Evolutionary conservation across 2,113 vertebrate species (phyloP), one percentile per base, ranked within the genome.

Genomic region (Amblyornis subalaris): DNA sequence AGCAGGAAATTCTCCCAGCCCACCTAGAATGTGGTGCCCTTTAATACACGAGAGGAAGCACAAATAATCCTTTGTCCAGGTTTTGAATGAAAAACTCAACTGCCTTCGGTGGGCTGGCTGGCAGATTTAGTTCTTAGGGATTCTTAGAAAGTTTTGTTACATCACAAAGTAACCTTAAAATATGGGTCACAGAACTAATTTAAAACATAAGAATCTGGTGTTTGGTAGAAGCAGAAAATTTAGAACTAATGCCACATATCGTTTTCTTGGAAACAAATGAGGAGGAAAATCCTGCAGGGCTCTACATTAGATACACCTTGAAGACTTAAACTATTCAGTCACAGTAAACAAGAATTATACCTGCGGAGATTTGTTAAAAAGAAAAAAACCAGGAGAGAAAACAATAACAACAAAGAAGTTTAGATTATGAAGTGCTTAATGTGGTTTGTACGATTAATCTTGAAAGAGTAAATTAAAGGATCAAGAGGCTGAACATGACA

Each of bases 401-500:
- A 79, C 31, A 66, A 77, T n/a, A 85, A 66, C 36, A 81, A 79
- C 14, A 88, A 72, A 58, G 70, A 75, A 86, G 50, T 61, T 61
- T 54, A 42, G 21, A 92, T 81, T 84, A 53, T 48, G 29, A 89
- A 75, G 72, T 48, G 75, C 53, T 82, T 88, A 18, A 50, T 26
- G 18, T 62, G 35, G 71, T 57, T 91, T 93, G 51, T 54, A 42
- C n/a, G 57, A 85, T 73, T 85, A 73, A 81, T 81, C 69, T 75
- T 75, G 88, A 81, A 81, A 78, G 40, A 84, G 31, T 57, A 92
- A 92, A 86, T 72, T 73, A 72, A 87, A 87, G 62, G 66, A 90
- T 84, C 81, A 67, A 81, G 93, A 89, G 62, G 77, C 48, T 74
- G 89, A 94, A 87, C 14, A 26, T 85, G 84, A 64, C 85, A 89